Base-by-base conservation (phyloP, 2,113 vertebrate genomes). In the Pterophyllum scalare region DNA sequence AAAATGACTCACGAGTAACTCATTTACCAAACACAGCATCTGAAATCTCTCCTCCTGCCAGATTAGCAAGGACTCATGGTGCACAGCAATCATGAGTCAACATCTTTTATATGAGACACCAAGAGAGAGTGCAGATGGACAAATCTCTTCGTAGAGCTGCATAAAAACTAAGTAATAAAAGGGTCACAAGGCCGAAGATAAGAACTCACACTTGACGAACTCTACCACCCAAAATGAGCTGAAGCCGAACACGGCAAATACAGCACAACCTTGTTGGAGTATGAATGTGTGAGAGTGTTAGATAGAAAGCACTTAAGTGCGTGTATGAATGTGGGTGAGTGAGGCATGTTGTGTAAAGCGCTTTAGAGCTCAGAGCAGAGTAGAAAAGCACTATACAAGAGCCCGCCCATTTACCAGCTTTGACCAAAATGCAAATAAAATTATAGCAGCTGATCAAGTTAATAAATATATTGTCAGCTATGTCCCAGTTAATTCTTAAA, bases 1-100 rank as follows among this genome's bases (percentile, higher is more conserved):
- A 72, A n/a, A 24, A 52, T 31, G 26, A 52, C 26, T 72, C 65
- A 72, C 46, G 52, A 52, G 54, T 64, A 49, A 86, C 60, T 87
- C 15, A 84, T 84, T 81, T 9, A 84, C 64, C 14, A 20, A 31
- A 20, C 12, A 19, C 22, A 28, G 14, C 59, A 28, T 70, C 33
- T 28, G 46, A n/a, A 52, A 64, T 52, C 72, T 75, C 26, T 62
- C n/a, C 43, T 24, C 8, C 24, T 14, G 35, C 6, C 61, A 58
- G 61, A 7, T 28, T 46, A 59, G 40, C 6, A 46, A 59, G 40
- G 33, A 58, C 74, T 26, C n/a, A 26, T 3, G 28, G 17, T 59
- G 33, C 75, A n/a, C 17, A 28, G 24, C 46, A 31, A 12, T 15
- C 1, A 1, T n/a, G 19, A 20, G 19, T 56, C 17, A n/a, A n/a